These are phyloP conservation scores for Eleginops maclovinus DNA, from an alignment of 2,113 vertebrate genomes.

Conservation along the genomic window DNA sequence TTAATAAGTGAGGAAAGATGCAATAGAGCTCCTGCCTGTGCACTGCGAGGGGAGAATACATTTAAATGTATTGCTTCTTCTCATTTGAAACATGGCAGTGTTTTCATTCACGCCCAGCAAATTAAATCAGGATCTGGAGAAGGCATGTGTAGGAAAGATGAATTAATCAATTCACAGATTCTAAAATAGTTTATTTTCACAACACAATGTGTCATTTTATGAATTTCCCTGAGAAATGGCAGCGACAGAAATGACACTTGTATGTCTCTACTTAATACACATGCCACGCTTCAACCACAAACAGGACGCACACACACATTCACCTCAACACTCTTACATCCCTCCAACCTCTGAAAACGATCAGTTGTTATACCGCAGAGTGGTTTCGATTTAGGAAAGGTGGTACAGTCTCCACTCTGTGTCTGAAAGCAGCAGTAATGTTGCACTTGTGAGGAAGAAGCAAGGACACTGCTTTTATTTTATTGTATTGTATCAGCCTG, in stretches of 20 bases:
- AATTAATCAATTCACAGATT: background rate
- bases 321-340: background rate
- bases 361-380: constrained; percentile 28
- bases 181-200: background rate
- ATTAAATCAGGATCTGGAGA: constrained; percentile 30
- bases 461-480: constrained; percentile 14
- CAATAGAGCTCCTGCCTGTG: constrained; percentile 3
- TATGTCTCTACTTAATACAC: background rate
- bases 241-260: background rate
- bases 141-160: background rate
- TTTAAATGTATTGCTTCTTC: constrained; percentile 25
- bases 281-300: background rate
- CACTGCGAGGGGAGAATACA: background rate
- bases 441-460: constrained; percentile 27
- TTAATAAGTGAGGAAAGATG: constrained; percentile 9
- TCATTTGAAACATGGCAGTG: constrained; percentile 17
- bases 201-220: background rate
- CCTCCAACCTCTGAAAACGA: constrained; percentile 5
- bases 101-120: constrained; percentile 40
- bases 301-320: background rate
- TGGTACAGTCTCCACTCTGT: constrained; percentile 11
- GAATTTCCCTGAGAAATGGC: background rate
- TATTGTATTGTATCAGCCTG: constrained; percentile 44
- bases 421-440: constrained; percentile 40
- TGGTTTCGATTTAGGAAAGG: constrained; percentile 49